Base-by-base conservation (phyloP, 2,888 invertebrate genomes). In the Pachliopta kotzebuea region DNA sequence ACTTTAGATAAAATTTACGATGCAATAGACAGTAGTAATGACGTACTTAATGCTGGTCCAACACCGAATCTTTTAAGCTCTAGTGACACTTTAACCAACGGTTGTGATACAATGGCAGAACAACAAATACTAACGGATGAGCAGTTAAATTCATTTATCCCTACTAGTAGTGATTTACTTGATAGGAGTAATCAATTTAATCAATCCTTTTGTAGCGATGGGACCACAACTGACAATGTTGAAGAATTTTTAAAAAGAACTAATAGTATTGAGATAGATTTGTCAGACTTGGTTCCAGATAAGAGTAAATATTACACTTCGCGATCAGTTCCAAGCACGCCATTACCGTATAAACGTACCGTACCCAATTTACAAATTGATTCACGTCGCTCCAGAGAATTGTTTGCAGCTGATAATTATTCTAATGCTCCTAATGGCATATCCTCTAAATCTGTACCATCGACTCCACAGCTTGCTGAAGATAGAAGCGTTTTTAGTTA, bases 381-480 rank as follows among this genome's bases (percentile, higher is more conserved):
- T 71, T 83, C 84, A 60, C 86, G 86, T 54, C 86, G 85, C 45
- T 81, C 85, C n/a, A 75, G 87, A 52, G 86, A 86, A 66, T 68
- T 86, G 52, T 88, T 88, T 70, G 70, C 85, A 1, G 71, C 85
- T 1, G 84, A 85, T 9, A 81, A 76, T 62, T 85, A 82, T 69
- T 70, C 81, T 4, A 79, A 71, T 67, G 72, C 76, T 59, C 74
- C 86, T n/a, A 91, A 93, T 71, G 93, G 93, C 52, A 92, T 93
- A 72, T 88, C 87, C 53, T 95, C 95, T 18, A 94, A 95, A 77
- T 96, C 96, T 0, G 96, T 96, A 84, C 96, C 96, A 26, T 95
- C 95, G 2, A 95, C 95, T 21, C 96, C 96, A 20, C 92, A 94
- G 72, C 81, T 94, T 66, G 85, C 88, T 18, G 88, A 92, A 69